Percentiles rank a stretch among this genome's conserved stretches.
Evolutionary conservation across 2,888 invertebrate species (phyloP).

Genomic region (Stegana nigrithorax): DNA sequence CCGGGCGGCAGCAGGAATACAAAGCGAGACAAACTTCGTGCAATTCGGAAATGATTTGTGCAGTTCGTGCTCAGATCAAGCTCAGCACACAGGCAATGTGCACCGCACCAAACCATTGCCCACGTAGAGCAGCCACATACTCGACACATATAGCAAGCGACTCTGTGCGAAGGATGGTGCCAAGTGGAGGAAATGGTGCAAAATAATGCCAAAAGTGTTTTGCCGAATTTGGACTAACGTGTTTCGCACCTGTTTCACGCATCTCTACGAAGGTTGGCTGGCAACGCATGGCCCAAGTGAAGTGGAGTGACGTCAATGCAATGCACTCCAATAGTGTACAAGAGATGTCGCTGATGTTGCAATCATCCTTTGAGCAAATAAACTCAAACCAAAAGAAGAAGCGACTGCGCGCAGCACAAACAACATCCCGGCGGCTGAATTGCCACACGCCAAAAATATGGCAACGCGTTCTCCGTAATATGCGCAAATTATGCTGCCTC

Average conservation of each 20-base stretch:
- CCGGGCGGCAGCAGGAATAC: background rate
- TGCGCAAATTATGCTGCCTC: constrained; percentile 60
- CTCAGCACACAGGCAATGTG: constrained; percentile 17
- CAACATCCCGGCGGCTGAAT: constrained; percentile 45
- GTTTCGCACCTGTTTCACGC: constrained; percentile 56
- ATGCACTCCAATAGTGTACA: too few species aligned
- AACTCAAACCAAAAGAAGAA: constrained; percentile 43
- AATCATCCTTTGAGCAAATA: constrained; percentile 33
- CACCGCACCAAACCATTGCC: constrained; percentile 23
- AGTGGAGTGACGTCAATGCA: too few species aligned
- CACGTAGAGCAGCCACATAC: constrained; percentile 19
- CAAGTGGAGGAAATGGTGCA: background rate
- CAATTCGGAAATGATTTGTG: constrained; percentile 64
- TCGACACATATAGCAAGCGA: constrained; percentile 24
- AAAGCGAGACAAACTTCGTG: constrained; percentile 56
- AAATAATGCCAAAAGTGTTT: constrained; percentile 18
- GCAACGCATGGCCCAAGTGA: too few species aligned
- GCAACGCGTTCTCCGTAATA: constrained; percentile 59
- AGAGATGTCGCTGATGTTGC: constrained; percentile 18
- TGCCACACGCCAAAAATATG: constrained; percentile 44
- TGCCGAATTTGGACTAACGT: constrained; percentile 38
- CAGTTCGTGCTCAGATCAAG: constrained; percentile 48
- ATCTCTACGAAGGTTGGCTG: background rate
- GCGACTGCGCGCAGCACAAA: constrained; percentile 28
- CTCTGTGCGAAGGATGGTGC: constrained; percentile 2